Base-by-base conservation (phyloP, 37 sponge, comb jelly and placozoan species). In the Amphimedon queenslandica region DNA sequence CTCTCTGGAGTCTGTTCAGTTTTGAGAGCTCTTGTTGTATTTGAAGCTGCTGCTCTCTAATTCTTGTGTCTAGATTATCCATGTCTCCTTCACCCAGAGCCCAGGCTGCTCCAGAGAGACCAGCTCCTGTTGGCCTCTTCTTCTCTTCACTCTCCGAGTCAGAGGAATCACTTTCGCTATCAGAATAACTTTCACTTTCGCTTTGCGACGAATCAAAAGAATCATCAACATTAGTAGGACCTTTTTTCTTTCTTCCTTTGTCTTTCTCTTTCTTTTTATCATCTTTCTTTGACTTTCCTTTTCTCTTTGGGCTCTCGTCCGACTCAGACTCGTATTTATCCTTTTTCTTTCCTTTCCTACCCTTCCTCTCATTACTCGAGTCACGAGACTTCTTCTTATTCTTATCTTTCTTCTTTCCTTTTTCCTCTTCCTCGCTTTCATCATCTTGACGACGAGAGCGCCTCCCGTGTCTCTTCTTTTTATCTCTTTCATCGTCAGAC, bases 141-240 rank as follows among this genome's bases (percentile, higher is more conserved):
- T 42, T 60, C 2, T 16, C 68, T 41, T 77, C 83, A 69, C 74
- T 69, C 23, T 70, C 67, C 0, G 60, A 47, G 37, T 75, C 78
- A 25, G 51, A 74, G 51, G 41, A 32, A 34, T 42, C 58, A 1
- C 65, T 29, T 32, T 58, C 51, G 32, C 69, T 69, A 35, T 73
- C 58, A 28, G 29, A 25, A 63, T 47, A 71, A 33, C 55, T 56
- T 47, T 37, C 27, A 43, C 76, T 69, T 10, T 63, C 37, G 0
- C 69, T 57, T 2, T 8, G 13, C 13, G 58, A 68, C 27, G 69
- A 69, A 66, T 77, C 79, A 70, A 73, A 73, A 47, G 53, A 47
- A 20, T 86, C 86, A 74, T 86, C 86, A 86, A 79, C 61, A 58
- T 79, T 74, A 11, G 77, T 81, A 0, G 79, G 61, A 40, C 57